These are phyloP conservation scores for Diarsia mendica DNA, from an alignment of 2,888 invertebrate species.

Conservation along the genomic window DNA sequence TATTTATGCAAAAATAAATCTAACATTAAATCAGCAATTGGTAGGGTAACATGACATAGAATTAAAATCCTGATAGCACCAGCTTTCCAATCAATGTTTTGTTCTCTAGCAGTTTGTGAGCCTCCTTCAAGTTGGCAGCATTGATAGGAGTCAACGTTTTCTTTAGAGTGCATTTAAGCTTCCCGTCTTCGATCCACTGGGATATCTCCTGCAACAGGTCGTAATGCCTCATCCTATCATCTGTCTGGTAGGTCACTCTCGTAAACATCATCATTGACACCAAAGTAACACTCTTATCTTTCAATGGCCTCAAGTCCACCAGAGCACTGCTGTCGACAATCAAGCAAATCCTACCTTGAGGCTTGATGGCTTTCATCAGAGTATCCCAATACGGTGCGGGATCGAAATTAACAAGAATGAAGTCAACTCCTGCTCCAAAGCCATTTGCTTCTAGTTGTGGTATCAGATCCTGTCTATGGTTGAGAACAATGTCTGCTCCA, in stretches of 20 bases:
- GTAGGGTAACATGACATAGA: neutral
- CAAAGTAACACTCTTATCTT: conserved; percentile 84
- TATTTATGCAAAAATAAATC: neutral
- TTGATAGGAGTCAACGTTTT: conserved; percentile 83
- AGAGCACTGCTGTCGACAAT: conserved; percentile 83
- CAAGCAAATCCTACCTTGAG: conserved; percentile 84
- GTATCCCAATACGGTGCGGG: conserved; percentile 86
- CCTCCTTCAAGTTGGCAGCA: conserved; percentile 81
- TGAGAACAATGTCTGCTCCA: conserved; percentile 81
- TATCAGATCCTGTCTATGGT: conserved; percentile 79
- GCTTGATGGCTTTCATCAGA: conserved; percentile 81
- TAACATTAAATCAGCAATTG: neutral
- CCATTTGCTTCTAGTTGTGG: conserved; percentile 80
- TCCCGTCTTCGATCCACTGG: conserved; percentile 78
- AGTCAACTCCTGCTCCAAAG: conserved; percentile 80
- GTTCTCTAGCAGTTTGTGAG: conserved; percentile 81
- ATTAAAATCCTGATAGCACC: conserved; percentile 79
- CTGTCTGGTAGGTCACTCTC: conserved; percentile 82
- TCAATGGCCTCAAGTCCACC: conserved; percentile 80
- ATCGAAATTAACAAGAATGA: conserved; percentile 84
- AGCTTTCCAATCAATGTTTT: conserved; percentile 81
- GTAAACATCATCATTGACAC: conserved; percentile 84
- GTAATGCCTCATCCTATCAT: conserved; percentile 79
- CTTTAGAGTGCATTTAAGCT: conserved; percentile 78
- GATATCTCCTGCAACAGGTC: conserved; percentile 79